Evolutionary conservation across 2,888 invertebrate species (phyloP).

Genomic region (Elaeidobius kamerunicus): DNA sequence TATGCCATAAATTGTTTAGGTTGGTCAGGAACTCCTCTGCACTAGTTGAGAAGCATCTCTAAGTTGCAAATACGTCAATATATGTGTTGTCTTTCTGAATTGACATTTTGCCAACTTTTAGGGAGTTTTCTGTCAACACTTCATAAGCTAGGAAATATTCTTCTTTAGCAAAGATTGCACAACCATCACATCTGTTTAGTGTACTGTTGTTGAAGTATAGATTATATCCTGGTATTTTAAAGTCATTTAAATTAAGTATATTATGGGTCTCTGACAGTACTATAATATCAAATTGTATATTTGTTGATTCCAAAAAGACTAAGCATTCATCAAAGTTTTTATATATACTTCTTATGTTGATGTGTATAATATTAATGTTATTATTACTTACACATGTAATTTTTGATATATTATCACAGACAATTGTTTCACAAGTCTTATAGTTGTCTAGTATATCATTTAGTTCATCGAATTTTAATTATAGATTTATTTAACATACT

Average conservation of each 20-base stretch:
- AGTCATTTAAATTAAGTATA: slow-evolving; percentile 5
- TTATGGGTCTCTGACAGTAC: background rate
- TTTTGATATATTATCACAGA: slow-evolving; percentile 5
- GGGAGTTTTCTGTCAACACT: background rate
- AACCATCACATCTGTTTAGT: slow-evolving; percentile 1
- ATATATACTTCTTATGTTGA: slow-evolving; percentile 14
- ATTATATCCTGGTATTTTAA: slow-evolving; percentile 5
- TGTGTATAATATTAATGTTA: slow-evolving; percentile 11
- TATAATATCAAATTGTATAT: no score
- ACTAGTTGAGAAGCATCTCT: background rate
- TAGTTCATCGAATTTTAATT: slow-evolving; percentile 1
- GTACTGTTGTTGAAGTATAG: slow-evolving; percentile 7
- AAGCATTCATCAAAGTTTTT: slow-evolving; percentile 14
- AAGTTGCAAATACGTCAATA: slow-evolving; percentile 5
- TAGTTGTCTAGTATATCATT: slow-evolving; percentile 10
- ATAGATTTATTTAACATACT: background rate
- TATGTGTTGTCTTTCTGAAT: background rate
- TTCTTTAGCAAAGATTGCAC: background rate
- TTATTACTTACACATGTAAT: background rate
- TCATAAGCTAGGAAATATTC: background rate
- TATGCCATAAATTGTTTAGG: background rate
- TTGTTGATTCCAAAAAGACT: slow-evolving; percentile 9
- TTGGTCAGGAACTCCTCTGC: background rate
- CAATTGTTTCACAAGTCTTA: slow-evolving; percentile 4
- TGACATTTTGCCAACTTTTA: slow-evolving; percentile 1